Percentiles rank a stretch among this genome's conserved stretches.
These are phyloP conservation scores for Parasteatoda lunata DNA, from an alignment of 2,888 invertebrate genomes.

Conservation along the genomic window DNA sequence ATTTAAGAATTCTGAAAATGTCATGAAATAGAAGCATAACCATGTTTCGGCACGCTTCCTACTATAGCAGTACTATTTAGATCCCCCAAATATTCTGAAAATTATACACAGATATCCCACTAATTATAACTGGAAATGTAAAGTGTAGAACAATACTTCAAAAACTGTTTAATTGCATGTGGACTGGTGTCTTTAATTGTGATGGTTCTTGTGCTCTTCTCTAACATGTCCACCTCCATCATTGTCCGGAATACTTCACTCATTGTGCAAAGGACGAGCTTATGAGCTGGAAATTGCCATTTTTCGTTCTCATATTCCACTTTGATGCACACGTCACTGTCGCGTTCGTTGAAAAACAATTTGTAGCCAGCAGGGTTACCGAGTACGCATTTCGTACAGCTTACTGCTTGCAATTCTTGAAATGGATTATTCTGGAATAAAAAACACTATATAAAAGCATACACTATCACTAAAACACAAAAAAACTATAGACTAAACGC, in stretches of 20 bases:
- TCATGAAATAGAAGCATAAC: too few relatives aligned
- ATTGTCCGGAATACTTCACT: conserved; percentile 54
- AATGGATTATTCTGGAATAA: too few relatives aligned
- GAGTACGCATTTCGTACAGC: background rate
- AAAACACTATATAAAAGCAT: too few relatives aligned
- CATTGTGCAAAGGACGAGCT: conserved; percentile 39
- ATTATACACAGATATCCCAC: too few relatives aligned
- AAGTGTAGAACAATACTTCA: conserved; percentile 19
- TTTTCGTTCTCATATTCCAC: conserved; percentile 40
- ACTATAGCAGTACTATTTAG: too few relatives aligned
- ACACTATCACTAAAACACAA: too few relatives aligned
- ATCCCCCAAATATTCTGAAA: too few relatives aligned
- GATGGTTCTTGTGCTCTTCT: conserved; percentile 17
- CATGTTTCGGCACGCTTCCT: too few relatives aligned
- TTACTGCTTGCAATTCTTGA: too few relatives aligned
- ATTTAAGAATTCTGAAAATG: too few relatives aligned
- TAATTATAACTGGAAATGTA: background rate
- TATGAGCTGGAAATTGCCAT: conserved; percentile 47
- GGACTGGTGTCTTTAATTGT: conserved; percentile 41
- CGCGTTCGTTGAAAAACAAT: conserved; percentile 46
- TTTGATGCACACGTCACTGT: conserved; percentile 45
- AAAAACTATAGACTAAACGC: too few relatives aligned
- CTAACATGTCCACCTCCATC: conserved; percentile 47
- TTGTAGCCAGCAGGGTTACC: conserved; percentile 23
- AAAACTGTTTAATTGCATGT: conserved; percentile 32